Percentiles rank a stretch among this genome's conserved stretches.
Evolutionary conservation across 2,888 invertebrate genomes (phyloP).

Genomic region (Aphodius granarius): DNA sequence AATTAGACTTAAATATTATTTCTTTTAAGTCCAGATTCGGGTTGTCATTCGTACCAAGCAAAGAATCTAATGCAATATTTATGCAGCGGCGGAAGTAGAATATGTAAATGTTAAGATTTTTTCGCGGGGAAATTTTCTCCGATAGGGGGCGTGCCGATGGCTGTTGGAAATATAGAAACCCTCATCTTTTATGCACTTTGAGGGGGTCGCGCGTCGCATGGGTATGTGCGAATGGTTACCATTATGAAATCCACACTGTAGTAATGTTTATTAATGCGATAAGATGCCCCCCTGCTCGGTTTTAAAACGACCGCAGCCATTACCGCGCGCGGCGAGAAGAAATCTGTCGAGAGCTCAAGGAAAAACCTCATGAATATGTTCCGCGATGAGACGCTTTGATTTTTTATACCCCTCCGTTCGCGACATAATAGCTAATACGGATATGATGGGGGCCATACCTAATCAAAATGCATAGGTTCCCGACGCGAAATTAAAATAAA

Average conservation of each 20-base stretch:
- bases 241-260: slow-evolving; percentile 1
- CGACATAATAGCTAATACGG: slow-evolving; percentile 50
- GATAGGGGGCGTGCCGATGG: too few species aligned
- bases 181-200: background rate
- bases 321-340: background rate
- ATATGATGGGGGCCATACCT: slow-evolving; percentile 50
- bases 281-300: background rate
- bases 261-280: slow-evolving; percentile 14
- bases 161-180: background rate
- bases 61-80: background rate
- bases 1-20: background rate
- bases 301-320: background rate
- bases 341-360: slow-evolving; percentile 1
- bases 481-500: slow-evolving; percentile 9
- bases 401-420: slow-evolving; percentile 46
- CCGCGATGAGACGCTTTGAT: slow-evolving; percentile 48
- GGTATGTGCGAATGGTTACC: background rate
- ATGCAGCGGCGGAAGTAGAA: background rate
- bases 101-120: background rate
- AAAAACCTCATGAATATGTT: slow-evolving; percentile 1
- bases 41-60: too few species aligned
- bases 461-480: slow-evolving; percentile 53
- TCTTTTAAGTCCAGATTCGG: background rate
- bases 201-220: background rate
- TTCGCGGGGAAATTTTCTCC: background rate